Evolutionary conservation across 2,797 vertebrate species (phyloP), one percentile per base, ranked within the genome.

Genomic region (Hoplostethus mediterraneus): DNA sequence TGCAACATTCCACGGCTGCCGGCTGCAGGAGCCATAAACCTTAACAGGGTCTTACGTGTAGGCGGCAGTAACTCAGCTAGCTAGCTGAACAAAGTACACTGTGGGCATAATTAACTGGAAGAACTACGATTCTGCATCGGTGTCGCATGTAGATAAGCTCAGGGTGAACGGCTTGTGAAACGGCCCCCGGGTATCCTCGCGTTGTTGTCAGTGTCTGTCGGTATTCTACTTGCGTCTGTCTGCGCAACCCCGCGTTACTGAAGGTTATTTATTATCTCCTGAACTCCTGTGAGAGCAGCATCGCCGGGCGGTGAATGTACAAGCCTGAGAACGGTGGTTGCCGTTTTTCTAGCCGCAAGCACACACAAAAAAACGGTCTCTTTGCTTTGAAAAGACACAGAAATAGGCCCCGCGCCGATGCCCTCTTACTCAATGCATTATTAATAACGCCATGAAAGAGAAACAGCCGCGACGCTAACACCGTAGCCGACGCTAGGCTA

Each of bases 361-460:
- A 85, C 79, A 77, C 87, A 81, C 82, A 71, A 70, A 51, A 77
- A 78, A 70, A 75, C 40, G 57, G 45, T 75, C 56, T 63, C 38
- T 80, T 82, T 77, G 25, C 40, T 12, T 11, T 44, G 42, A 44
- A 44, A 44, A 40, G 49, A 82, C 76, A 69, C 59, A 49, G 63
- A 85, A 89, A 89, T 82, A 79, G 84, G 65, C 80, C 80, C 68
- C 65, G 69, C 74, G 71, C 75, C 71, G 61, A 33, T 72, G 61
- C 38, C 68, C 73, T 63, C 71, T 45, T 45, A 45, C 63, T 59
- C 61, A 30, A 77, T 92, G 84, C 85, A 92, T 93, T 89, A 90
- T 91, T 92, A 83, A 92, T 91, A 80, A 73, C 72, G 85, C 71
- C 72, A 77, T 84, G 79, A 67, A 57, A 47, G 49, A 54, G 38